Evolutionary conservation across 2,797 vertebrate species (phyloP), one percentile per base, ranked within the genome.

Genomic region (Enteromius paludinosus): DNA sequence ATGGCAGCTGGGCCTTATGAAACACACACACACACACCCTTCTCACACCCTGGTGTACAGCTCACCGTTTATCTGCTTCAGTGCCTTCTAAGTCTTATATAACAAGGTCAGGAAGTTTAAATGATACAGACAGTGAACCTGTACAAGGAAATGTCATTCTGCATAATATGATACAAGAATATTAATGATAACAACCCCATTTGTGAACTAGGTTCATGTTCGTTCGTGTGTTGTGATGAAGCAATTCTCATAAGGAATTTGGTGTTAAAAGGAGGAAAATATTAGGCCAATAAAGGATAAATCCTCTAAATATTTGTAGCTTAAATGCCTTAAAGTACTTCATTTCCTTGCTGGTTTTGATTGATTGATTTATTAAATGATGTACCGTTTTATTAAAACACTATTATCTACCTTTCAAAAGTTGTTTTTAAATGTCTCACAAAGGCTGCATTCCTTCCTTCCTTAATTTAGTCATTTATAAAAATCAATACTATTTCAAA

Each of bases 81-180:
- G 30, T 52, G 62, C 10, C 61, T 65, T 25, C 15, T 30, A 11
- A 62, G 17, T 28, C 45, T 82, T 82, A 45, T 45, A 56, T 75
- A 82, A 75, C 47, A 54, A 62, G 43, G 47, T 56, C 61, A 68
- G 62, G n/a, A 41, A 75, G 49, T 33, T 20, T 14, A 15, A 52
- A 35, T n/a, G 5, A 35, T 15, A 45, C 11, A 43, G 41, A 33
- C 59, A 30, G 43, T 20, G n/a, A 30, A 47, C 41, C 38, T 61
- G n/a, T 73, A 38, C 79, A 72, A 52, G 43, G 79, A 65, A 52
- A 64, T 38, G 41, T n/a, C 20, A 14, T 79, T 70, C 17, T 41
- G 17, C 38, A 59, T 45, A 79, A 70, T 35, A 49, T 38, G 20
- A 4, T 14, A 15, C 9, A 25, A 20, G 15, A 81, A 49, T 18